A percentile compares a stretch with the other conserved stretches of the same genome.
phyloP scores from a whole-genome alignment of 2,113 vertebrate genomes.

The Oncorhynchus gorbuscha region DNA sequence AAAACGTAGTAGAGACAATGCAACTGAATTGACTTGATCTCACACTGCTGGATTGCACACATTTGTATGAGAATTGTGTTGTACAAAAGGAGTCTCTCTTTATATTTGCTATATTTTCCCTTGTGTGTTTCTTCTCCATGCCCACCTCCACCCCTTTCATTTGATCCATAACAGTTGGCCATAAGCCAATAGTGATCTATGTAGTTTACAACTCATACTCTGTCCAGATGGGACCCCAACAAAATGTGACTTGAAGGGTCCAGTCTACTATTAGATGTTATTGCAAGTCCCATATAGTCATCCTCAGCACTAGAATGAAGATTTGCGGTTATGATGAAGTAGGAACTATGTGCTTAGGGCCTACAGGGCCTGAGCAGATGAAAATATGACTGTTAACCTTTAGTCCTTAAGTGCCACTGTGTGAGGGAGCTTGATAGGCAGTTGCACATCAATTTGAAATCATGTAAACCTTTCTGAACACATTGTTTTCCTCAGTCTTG shows the following conservation, averaged over 20 bases:
- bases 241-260: slow-evolving; percentile 12
- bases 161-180: slow-evolving; percentile 50
- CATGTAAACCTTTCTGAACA: neutral
- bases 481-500: neutral
- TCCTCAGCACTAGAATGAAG: slow-evolving; percentile 25
- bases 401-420: slow-evolving; percentile 66
- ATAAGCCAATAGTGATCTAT: slow-evolving; percentile 67
- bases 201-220: slow-evolving; percentile 60
- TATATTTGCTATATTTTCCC: slow-evolving; percentile 87
- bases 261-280: slow-evolving; percentile 54
- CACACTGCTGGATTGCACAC: slow-evolving; percentile 73
- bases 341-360: slow-evolving; percentile 12
- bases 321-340: slow-evolving; percentile 1
- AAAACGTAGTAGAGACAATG: slow-evolving; percentile 45
- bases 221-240: slow-evolving; percentile 10
- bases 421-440: slow-evolving; percentile 30
- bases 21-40: slow-evolving; percentile 54
- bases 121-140: slow-evolving; percentile 77
- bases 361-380: neutral
- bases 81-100: slow-evolving; percentile 65
- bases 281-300: slow-evolving; percentile 18
- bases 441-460: slow-evolving; percentile 22
- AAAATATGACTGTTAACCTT: slow-evolving; percentile 69
- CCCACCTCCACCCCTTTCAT: slow-evolving; percentile 37
- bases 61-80: slow-evolving; percentile 73